Percentiles rank a stretch among this genome's conserved stretches.
Evolutionary conservation across 2,113 vertebrate genomes (phyloP).

Genomic region (Eulemur macaco): DNA sequence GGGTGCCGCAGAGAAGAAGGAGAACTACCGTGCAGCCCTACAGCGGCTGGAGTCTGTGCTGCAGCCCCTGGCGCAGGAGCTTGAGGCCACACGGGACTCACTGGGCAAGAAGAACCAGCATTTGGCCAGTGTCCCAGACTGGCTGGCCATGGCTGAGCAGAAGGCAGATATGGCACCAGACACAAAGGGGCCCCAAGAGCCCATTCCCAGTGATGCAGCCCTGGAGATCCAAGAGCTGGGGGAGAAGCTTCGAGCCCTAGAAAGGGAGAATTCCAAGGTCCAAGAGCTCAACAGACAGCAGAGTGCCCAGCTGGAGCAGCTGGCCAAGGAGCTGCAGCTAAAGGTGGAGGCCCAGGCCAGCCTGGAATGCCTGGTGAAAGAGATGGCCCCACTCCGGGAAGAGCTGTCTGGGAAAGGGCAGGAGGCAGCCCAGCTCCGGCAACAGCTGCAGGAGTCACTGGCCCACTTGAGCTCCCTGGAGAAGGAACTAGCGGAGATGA

Average conservation of each 20-base stretch:
- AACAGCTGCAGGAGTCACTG: conserved; percentile 86
- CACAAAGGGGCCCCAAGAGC: conserved; percentile 82
- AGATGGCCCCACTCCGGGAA: conserved; percentile 84
- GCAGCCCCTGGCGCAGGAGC: conserved; percentile 75
- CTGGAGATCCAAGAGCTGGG: conserved; percentile 84
- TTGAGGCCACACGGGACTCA: conserved; percentile 75
- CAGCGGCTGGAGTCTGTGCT: conserved; percentile 75
- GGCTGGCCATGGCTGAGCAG: conserved; percentile 80
- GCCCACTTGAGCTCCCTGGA: conserved; percentile 85
- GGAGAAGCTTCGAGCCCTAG: conserved; percentile 85
- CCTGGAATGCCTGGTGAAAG: conserved; percentile 84
- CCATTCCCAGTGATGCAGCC: conserved; percentile 80
- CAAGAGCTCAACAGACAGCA: conserved; percentile 82
- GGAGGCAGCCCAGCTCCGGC: conserved; percentile 87
- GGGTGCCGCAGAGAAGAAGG: conserved; percentile 70
- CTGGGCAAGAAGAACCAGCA: conserved; percentile 67
- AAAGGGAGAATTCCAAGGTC: conserved; percentile 81
- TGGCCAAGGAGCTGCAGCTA: conserved; percentile 85
- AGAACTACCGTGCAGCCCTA: conserved; percentile 67
- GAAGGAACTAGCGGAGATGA: conserved; percentile 81
- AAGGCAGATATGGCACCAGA: conserved; percentile 77
- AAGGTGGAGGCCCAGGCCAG: conserved; percentile 84
- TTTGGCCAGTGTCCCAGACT: conserved; percentile 79
- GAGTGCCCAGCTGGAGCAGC: conserved; percentile 78
- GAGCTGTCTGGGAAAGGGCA: conserved; percentile 86